These are phyloP conservation scores for Diadegma fenestrale DNA, from an alignment of 2,888 invertebrate species.

Conservation along the genomic window DNA sequence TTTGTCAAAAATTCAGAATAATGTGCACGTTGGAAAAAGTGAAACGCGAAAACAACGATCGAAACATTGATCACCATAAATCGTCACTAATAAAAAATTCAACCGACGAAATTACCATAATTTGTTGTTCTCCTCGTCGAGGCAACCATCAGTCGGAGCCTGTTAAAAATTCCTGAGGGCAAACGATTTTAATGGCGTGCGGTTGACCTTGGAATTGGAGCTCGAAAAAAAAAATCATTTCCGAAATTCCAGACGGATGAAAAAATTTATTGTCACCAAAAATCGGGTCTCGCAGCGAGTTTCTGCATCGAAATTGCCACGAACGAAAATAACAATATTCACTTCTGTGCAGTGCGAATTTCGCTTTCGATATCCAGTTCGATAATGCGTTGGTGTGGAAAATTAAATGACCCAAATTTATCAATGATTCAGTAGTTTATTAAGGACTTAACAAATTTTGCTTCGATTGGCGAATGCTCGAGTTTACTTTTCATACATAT, in stretches of 20 bases:
- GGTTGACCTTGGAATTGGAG: background rate
- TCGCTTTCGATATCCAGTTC: background rate
- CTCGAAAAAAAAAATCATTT: background rate
- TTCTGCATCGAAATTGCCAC: background rate
- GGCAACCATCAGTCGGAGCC: background rate
- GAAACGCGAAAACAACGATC: background rate
- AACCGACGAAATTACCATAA: background rate
- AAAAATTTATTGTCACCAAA: background rate
- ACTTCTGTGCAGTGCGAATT: background rate
- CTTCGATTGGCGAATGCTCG: conserved; percentile 5
- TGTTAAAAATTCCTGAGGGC: background rate
- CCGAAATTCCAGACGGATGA: background rate
- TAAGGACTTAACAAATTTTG: background rate
- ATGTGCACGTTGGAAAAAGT: background rate
- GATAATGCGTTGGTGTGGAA: background rate
- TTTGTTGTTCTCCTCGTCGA: background rate
- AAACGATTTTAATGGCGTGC: background rate
- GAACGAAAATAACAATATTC: background rate
- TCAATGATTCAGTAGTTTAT: background rate
- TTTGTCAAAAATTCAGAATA: background rate
- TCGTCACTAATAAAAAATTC: background rate
- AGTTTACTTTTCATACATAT: conserved; percentile 17
- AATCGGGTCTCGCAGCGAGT: background rate
- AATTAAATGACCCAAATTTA: background rate
- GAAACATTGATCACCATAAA: background rate